Base-by-base conservation (phyloP, 92 coral and sea anemone species). In the Porites rus region DNA sequence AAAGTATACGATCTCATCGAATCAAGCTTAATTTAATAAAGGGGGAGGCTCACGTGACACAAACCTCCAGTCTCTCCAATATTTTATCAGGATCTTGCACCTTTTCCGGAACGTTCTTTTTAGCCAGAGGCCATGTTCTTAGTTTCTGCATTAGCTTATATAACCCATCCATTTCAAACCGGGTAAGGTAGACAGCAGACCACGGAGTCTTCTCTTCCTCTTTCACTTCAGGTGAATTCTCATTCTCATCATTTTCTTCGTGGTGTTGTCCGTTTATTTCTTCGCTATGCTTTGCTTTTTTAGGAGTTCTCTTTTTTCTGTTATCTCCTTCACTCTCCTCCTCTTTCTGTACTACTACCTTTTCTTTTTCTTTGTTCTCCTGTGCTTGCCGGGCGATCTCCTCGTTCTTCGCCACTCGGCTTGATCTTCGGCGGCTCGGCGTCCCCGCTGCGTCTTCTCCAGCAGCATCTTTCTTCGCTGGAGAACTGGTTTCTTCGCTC, bases 151-250 rank as follows among this genome's bases (percentile, higher is more conserved):
- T 85, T 88, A 95, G 72, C 77, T 80, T 79, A 54, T 59, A 24
- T 67, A 95, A 71, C 13, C 99, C 98, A 3, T 81, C 82, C 46
- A 92, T 80, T 81, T 97, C 99, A 78, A 64, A 71, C 75, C 87
- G 84, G 22, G 99, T 93, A 19, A 97, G 89, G 83, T 90, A 82
- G 43, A 97, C 99, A 74, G 96, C 96, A 22, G 81, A 89, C 99
- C 99, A 97, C 14, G 90, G 90, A 52, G 82, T 89, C 25, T 88
- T 77, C 2, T 90, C 83, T 19, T 84, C 89, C 13, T 79, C 93
- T 61, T 67, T 76, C 69, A 17, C 76, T 19, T 88, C 88, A 16
- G 67, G 19, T 28, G 78, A 65, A 67, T 76, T 78, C 71, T 80
- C 92, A 16, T 88, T 77, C 75, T 63, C 88, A 43, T 86, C 89